Evolutionary conservation across 1,140 invertebrate species (phyloP).

Genomic region (Mercenaria mercenaria): DNA sequence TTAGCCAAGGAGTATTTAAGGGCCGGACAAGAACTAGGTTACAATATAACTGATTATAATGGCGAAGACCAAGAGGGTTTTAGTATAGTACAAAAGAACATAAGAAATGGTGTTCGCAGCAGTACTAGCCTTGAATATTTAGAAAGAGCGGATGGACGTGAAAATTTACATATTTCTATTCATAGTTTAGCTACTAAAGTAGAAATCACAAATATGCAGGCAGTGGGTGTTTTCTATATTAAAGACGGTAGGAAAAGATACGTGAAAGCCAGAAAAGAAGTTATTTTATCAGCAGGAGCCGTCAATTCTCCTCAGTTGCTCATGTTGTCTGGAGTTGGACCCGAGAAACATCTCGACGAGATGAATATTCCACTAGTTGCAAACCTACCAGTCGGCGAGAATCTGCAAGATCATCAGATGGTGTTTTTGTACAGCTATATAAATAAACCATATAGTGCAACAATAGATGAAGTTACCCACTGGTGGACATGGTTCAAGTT

Average conservation of each 20-base stretch:
- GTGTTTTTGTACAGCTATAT: too few relatives aligned
- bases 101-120: constrained; percentile 28
- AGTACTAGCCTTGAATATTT: too few relatives aligned
- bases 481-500: too few relatives aligned
- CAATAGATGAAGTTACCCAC: too few relatives aligned
- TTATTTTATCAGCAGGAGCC: constrained; percentile 93
- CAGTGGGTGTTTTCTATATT: constrained; percentile 81
- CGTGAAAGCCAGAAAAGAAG: constrained; percentile 92
- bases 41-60: constrained; percentile 41
- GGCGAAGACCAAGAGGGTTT: too few relatives aligned
- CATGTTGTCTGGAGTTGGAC: constrained; percentile 96
- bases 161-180: constrained; percentile 78
- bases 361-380: too few relatives aligned
- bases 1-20: constrained; percentile 25
- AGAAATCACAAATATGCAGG: constrained; percentile 64
- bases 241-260: constrained; percentile 85
- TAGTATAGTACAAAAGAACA: constrained; percentile 72
- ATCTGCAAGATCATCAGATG: too few relatives aligned
- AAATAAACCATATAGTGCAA: too few relatives aligned
- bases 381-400: too few relatives aligned
- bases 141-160: constrained; percentile 67
- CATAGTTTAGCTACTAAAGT: constrained; percentile 74
- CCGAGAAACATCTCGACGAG: constrained; percentile 79
- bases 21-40: constrained; percentile 62
- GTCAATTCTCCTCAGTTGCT: constrained; percentile 95